These are phyloP conservation scores for Merluccius polli DNA, from an alignment of 2,797 vertebrate species.

Conservation along the genomic window DNA sequence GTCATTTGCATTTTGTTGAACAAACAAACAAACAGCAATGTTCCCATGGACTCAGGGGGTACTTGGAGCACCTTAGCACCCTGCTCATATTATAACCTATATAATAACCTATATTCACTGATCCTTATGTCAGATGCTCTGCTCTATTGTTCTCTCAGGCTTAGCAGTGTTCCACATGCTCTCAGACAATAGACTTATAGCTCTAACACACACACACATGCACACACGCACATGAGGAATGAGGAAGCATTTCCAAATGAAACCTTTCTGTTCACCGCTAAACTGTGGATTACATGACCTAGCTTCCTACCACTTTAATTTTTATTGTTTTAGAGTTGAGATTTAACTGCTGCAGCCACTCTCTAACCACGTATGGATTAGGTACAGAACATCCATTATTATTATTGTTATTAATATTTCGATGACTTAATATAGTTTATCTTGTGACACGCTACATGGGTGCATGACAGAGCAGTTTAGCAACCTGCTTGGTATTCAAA, in stretches of 20 bases:
- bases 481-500: neutral
- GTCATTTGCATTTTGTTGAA: slow-evolving; percentile 37
- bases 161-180: slow-evolving; percentile 67
- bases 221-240: neutral
- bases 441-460: slow-evolving; percentile 31
- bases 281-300: slow-evolving; percentile 58
- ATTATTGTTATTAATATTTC: slow-evolving; percentile 54
- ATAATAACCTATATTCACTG: slow-evolving; percentile 47
- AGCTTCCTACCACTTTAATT: slow-evolving; percentile 56
- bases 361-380: slow-evolving; percentile 61
- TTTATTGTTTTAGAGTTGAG: slow-evolving; percentile 62
- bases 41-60: slow-evolving; percentile 16
- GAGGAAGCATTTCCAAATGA: slow-evolving; percentile 3
- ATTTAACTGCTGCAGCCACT: slow-evolving; percentile 39
- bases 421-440: slow-evolving; percentile 42
- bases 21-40: slow-evolving; percentile 26
- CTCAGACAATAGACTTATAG: slow-evolving; percentile 60
- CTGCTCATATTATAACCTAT: neutral
- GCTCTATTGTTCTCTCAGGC: slow-evolving; percentile 55
- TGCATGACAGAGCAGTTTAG: neutral
- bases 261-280: slow-evolving; percentile 19
- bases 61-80: slow-evolving; percentile 4
- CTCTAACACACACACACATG: slow-evolving; percentile 6
- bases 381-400: slow-evolving; percentile 59
- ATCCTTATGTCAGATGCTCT: slow-evolving; percentile 59